Percentiles rank a stretch among this genome's conserved stretches.
Evolutionary conservation across 2,888 invertebrate species (phyloP).

Genomic region (Adelognathus sp.): DNA sequence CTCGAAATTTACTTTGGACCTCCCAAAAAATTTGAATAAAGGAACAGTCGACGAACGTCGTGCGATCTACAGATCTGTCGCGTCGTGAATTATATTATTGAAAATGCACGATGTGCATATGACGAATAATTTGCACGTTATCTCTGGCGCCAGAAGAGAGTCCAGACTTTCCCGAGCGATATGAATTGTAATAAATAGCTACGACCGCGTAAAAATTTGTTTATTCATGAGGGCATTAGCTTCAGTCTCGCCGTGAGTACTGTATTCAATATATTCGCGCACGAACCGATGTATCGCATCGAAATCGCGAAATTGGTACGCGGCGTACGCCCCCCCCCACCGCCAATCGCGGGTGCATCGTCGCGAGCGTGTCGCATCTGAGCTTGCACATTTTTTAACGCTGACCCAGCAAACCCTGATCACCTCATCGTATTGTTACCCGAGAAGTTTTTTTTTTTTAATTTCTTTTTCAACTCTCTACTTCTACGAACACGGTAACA

Average conservation of each 20-base stretch:
- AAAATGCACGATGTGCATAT: background rate
- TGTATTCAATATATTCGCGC: background rate
- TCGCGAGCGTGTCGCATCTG: background rate
- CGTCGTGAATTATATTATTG: background rate
- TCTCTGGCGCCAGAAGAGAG: conserved; percentile 14
- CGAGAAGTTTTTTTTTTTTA: conserved; percentile 14
- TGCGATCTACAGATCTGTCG: background rate
- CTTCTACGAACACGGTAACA: conserved; percentile 24
- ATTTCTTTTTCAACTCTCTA: background rate
- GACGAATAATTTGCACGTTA: background rate
- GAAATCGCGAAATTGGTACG: background rate
- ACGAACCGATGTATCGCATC: background rate
- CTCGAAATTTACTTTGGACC: too few species aligned
- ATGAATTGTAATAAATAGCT: background rate
- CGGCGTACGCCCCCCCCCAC: background rate
- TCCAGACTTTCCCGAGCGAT: background rate
- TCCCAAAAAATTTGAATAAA: too few species aligned
- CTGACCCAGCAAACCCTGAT: conserved; percentile 38
- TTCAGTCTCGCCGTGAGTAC: background rate
- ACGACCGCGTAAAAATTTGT: background rate
- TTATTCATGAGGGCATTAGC: background rate
- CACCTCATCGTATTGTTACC: conserved; percentile 35
- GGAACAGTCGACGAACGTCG: background rate
- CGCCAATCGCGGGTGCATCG: background rate
- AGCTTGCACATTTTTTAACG: conserved; percentile 32